phyloP scores from a whole-genome alignment of 2,797 vertebrate genomes.

The Catharus ustulatus region DNA sequence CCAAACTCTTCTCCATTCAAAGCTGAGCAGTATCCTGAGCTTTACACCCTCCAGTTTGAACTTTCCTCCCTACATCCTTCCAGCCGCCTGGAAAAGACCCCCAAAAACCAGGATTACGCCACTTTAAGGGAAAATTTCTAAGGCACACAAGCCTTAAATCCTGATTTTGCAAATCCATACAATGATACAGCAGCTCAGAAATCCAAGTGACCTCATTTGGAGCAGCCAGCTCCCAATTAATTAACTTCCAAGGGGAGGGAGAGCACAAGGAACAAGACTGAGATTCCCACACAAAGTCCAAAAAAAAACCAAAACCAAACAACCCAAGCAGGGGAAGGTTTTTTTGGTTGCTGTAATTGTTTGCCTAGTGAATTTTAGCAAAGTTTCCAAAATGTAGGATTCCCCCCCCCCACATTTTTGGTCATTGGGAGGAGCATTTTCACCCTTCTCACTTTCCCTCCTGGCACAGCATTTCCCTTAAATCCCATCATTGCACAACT shows the following conservation, averaged over 20 bases:
- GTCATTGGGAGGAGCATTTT: neutral
- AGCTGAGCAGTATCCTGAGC: neutral
- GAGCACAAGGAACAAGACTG: neutral
- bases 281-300: neutral
- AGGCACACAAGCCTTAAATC: neutral
- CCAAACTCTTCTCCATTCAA: neutral
- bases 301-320: neutral
- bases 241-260: neutral
- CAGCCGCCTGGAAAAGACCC: neutral
- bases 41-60: fast-evolving
- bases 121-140: neutral
- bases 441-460: neutral
- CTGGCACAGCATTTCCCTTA: neutral
- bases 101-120: neutral
- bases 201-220: neutral
- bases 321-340: fast-evolving
- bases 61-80: neutral
- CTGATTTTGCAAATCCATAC: neutral
- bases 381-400: neutral
- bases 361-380: neutral
- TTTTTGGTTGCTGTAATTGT: neutral
- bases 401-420: neutral
- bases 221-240: neutral
- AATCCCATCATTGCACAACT: neutral
- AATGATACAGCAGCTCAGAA: neutral